Conservation (phyloP, 2,797 vertebrate genomes). For the Pygocentrus nattereri region DNA sequence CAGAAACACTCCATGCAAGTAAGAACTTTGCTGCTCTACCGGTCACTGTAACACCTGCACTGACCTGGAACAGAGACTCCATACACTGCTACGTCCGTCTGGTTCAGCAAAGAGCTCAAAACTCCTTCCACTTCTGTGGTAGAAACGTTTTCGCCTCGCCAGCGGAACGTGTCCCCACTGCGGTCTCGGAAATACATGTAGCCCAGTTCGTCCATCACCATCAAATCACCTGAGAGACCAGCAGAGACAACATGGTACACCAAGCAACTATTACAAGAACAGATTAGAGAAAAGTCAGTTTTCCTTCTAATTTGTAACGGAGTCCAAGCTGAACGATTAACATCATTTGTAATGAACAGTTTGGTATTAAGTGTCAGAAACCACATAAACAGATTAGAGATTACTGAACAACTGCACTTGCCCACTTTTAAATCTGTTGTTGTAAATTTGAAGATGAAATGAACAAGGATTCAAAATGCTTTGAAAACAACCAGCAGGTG, state of each 20-base stretch:
- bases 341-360: no score
- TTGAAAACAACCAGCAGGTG: no score
- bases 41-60: background rate
- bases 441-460: no score
- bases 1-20: no score
- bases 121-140: constrained; percentile 86
- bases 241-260: no score
- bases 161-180: constrained; percentile 87
- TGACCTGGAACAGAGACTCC: constrained; percentile 84
- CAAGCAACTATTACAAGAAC: background rate
- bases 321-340: no score
- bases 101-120: constrained; percentile 82
- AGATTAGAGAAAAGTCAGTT: no score
- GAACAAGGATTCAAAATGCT: no score
- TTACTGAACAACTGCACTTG: background rate
- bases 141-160: constrained; percentile 89
- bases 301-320: no score
- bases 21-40: background rate
- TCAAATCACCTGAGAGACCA: constrained; percentile 77
- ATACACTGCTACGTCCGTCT: constrained; percentile 85
- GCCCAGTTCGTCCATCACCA: constrained; percentile 89
- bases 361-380: background rate
- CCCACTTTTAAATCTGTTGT: no score
- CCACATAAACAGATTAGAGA: background rate
- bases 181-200: constrained; percentile 89